Evolutionary conservation across 2,888 invertebrate species (phyloP), one percentile per base, ranked within the genome.

Genomic region (Desoria tigrina): DNA sequence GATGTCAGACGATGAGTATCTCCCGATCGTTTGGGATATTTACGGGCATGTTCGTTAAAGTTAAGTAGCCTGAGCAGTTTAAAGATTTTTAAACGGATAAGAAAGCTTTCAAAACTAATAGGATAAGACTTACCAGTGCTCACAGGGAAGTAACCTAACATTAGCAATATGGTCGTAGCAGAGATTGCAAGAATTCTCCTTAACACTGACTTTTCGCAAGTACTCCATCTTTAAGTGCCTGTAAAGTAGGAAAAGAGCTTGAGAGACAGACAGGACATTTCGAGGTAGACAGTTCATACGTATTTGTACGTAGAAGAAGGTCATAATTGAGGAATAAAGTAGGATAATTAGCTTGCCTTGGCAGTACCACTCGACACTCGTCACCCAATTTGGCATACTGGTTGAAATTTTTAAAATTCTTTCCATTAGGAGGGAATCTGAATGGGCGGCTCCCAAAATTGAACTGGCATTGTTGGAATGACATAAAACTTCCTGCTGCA

Each of bases 401-500:
- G 79, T 95, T 94, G 81, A 94, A 94, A 68, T 83, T 85, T 65
- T 84, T 83, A 81, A 85, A 94, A 28, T 79, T 78, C 28, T 86
- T 81, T 76, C 86, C 85, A 2, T 79, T 79, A 0, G 94, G 94
- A 49, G 92, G 88, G 83, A 83, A 88, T 75, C 83, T 83, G 81
- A 94, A 95, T 1, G 90, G 87, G 69, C 86, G 84, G 68, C 86
- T 83, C 61, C 95, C 95, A 81, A 95, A 95, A 82, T 95, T 95
- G 82, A 95, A 95, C 56, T 88, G 85, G 81, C 94, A 94, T 79
- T 94, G 94, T 80, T 96, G 95, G 83, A 93, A 95, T 69, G 94
- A 92, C 94, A 94, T 95, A 81, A 95, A 94, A 80, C 93, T 94
- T 2, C 94, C 95, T 2, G 94, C 95, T 9, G 95, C 94, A 82